Evolutionary conservation across 2,888 invertebrate species (phyloP), one percentile per base, ranked within the genome.

Genomic region (Diaphora mendica): DNA sequence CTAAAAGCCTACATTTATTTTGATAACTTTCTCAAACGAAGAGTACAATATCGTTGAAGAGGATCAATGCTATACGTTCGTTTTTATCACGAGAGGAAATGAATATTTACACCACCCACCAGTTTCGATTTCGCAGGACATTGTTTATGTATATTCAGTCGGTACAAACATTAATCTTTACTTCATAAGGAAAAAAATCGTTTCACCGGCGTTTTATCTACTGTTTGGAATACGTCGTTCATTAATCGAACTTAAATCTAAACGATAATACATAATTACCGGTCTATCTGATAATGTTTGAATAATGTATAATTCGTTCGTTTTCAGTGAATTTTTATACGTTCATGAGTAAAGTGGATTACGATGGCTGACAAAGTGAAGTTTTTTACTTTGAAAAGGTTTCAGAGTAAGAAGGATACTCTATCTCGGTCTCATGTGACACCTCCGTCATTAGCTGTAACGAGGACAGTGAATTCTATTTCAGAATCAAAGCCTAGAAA

Each of bases 361-460:
- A 85, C 84, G 77, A 95, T 95, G 95, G 86, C 93, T 59, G 95
- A 95, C 48, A 95, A 94, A 80, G 79, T 89, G 68, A 95, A 93
- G 78, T 91, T 94, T 77, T 93, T 95, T 78, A 91, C 85, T 55
- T 75, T 95, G n/a, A 94, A 90, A 74, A 88, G 94, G 62, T 92
- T 91, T 89, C 92, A 91, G 71, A 91, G 91, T 77, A 92, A 86
- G 70, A 72, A 80, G 30, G 90, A 89, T 33, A 72, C 42, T 62
- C 73, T 77, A 13, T 30, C 65, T 26, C 71, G 75, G 20, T 33
- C 77, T 67, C 44, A 64, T 33, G n/a, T 65, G 51, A 39, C 77
- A 64, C 70, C 80, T 9, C 76, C 82, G 1, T 66, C 73, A n/a
- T 66, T 82, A 65, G 76, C 74, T 23, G 75, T 84, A 72, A 77